phyloP scores from a whole-genome alignment of 1,140 invertebrate genomes.

The Hypsibius dujardini region DNA sequence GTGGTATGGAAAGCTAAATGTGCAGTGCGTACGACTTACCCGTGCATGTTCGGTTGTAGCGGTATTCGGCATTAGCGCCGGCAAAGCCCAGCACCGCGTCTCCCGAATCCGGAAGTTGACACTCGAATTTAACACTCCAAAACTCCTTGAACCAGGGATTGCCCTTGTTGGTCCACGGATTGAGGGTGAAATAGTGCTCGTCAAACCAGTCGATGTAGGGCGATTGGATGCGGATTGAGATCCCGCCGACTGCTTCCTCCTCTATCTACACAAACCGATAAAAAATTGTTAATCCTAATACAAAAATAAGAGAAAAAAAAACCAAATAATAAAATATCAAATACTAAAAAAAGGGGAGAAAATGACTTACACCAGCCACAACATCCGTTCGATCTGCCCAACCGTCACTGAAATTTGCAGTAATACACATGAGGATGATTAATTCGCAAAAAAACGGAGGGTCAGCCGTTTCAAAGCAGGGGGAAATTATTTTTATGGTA shows the following conservation, averaged over 20 bases:
- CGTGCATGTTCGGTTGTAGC: slow-evolving; percentile 24
- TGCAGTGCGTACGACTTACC: slow-evolving; percentile 18
- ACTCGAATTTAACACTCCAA: slow-evolving; percentile 52
- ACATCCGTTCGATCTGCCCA: slow-evolving; percentile 58
- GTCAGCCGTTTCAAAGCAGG: too few species aligned
- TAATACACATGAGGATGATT: too few species aligned
- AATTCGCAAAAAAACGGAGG: too few species aligned
- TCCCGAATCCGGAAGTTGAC: slow-evolving; percentile 33
- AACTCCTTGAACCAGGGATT: slow-evolving; percentile 62
- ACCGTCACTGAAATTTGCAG: slow-evolving; percentile 42
- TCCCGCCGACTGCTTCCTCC: slow-evolving; percentile 48
- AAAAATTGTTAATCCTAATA: too few species aligned
- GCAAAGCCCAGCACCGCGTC: background rate
- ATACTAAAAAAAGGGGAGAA: too few species aligned
- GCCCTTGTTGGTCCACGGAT: slow-evolving; percentile 43
- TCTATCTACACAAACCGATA: slow-evolving; percentile 33
- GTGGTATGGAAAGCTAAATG: too few species aligned
- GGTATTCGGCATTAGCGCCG: background rate
- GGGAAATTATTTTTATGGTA: too few species aligned
- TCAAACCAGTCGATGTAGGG: slow-evolving; percentile 48
- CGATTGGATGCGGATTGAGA: slow-evolving; percentile 55
- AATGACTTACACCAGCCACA: slow-evolving; percentile 35
- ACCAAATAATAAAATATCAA: too few species aligned
- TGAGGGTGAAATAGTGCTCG: slow-evolving; percentile 47
- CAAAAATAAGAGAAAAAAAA: too few species aligned